A percentile compares a stretch with the other conserved stretches of the same genome.
Evolutionary conservation across 1,140 invertebrate genomes (phyloP).

Genomic region (Sweltsa coloradensis): DNA sequence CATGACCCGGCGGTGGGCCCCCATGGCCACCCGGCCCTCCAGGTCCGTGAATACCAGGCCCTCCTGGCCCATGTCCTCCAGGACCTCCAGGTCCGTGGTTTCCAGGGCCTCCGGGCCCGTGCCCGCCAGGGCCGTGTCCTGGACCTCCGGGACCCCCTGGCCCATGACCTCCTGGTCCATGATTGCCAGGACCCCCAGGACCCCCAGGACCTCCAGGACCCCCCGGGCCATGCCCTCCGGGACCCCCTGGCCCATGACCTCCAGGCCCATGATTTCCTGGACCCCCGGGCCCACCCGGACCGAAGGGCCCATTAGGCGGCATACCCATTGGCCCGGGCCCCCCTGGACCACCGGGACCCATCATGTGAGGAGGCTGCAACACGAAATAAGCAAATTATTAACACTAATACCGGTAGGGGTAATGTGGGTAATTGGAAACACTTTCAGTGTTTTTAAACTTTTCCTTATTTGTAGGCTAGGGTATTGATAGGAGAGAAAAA

Average conservation of each 20-base stretch:
- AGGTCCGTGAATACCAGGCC: constrained; percentile 20
- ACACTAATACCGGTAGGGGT: too few relatives aligned
- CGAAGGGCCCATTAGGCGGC: constrained; percentile 22
- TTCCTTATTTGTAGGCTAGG: too few relatives aligned
- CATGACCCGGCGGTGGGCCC: not conserved
- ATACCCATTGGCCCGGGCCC: constrained; percentile 24
- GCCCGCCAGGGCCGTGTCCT: not conserved
- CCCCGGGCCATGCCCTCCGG: constrained; percentile 11
- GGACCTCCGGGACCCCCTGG: not conserved
- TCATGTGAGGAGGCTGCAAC: constrained; percentile 35
- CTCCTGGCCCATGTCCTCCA: not conserved
- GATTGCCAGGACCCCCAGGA: too few relatives aligned
- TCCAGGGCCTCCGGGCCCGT: not conserved
- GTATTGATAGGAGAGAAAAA: too few relatives aligned
- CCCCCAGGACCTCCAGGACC: too few relatives aligned
- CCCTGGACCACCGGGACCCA: constrained; percentile 22
- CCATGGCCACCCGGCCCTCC: too few relatives aligned
- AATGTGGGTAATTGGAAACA: too few relatives aligned
- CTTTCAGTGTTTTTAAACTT: too few relatives aligned
- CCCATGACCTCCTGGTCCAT: not conserved
- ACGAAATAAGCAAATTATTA: too few relatives aligned
- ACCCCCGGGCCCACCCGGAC: constrained; percentile 6
- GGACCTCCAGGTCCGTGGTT: not conserved
- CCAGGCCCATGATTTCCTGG: constrained; percentile 6
- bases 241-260: constrained; percentile 6